Evolutionary conservation across 2,888 invertebrate genomes (phyloP), one percentile per base, ranked within the genome.

Genomic region (Minunthozetes semirufus): DNA sequence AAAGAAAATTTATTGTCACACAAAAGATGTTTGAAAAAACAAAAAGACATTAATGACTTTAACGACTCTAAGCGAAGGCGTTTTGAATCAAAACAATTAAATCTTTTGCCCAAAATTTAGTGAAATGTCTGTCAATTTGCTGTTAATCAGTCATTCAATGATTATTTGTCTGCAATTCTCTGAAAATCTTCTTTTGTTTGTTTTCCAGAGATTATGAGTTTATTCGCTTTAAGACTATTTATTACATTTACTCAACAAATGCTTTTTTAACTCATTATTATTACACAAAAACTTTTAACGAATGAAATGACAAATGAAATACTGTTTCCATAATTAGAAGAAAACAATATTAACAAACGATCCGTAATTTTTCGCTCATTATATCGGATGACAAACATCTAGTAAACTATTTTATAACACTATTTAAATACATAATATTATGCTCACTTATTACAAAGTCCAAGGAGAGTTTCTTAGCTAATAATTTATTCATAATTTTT

Each of bases 1-100:
- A 42, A 42, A 42, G 42, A 42, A 42, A 42, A 42, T 33, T n/a
- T 33, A 33, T 42, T 42, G 42, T 42, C 42, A 50, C 2, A 50
- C 11, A 50, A 50, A 50, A 50, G 17, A 50, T 50, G 48, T 50
- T n/a, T 4, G 15, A 50, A 50, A 50, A 50, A 42, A 42, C 42
- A n/a, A 50, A n/a, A 17, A 17, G 17, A 50, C 22, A 56, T 22
- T 56, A 56, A 56, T 22, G 9, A 11, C 3, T 22, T 56, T 3
- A 25, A 25, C n/a, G 15, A 19, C 4, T 56, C 25, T 19, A 50
- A 50, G 50, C 5, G n/a, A 50, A 50, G 50, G 50, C 50, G 25
- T 19, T 56, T 56, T 25, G 53, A 56, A n/a, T 25, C n/a, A 56
- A 56, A 56, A 56, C 56, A 56, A 56, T 25, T 56, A 25, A 56